Base-by-base conservation (phyloP, 2,113 vertebrate species). In the Taxidea taxus region DNA sequence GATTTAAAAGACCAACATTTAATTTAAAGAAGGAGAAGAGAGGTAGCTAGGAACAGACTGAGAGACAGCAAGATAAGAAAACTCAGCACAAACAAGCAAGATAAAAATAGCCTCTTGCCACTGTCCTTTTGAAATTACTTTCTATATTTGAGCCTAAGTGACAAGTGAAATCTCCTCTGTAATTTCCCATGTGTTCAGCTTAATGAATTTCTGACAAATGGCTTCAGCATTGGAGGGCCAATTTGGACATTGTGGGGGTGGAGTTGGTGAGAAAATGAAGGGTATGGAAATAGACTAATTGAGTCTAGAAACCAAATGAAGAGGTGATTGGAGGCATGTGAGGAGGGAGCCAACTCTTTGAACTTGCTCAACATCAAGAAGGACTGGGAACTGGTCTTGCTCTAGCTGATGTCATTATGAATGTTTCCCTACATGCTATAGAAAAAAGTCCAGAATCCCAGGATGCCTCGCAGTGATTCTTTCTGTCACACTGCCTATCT, bases 161-260 rank as follows among this genome's bases (percentile, higher is more conserved):
- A 97, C 97, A 98, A 97, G 97, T 96, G 96, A 98, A 97, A 97
- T 97, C 97, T 94, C 96, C 97, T 97, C 97, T 96, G 88, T 97
- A 98, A 98, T 98, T 97, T 98, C 97, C 97, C 97, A 96, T 97
- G 96, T 96, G 95, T 96, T 98, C 88, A 95, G 87, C 94, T 98
- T 97, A 98, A 98, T 98, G 97, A 98, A 97, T 97, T 98, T 98
- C 97, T 92, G 92, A 97, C 97, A 97, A 98, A 97, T 97, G 97
- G 94, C 87, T 97, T 90, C 95, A 91, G 94, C 90, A 89, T 16
- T 94, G 34, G 90, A 96, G 78, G 94, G 91, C 92, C 97, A 96
- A 97, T 96, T 97, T 98, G 97, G 96, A 94, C 96, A 42, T 47
- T 78, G 81, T 96, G 34, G 97, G 87, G 94, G 84, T 93, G 62